Evolutionary conservation across 2,888 invertebrate genomes (phyloP), one percentile per base, ranked within the genome.

Genomic region (Oscheius sp.): DNA sequence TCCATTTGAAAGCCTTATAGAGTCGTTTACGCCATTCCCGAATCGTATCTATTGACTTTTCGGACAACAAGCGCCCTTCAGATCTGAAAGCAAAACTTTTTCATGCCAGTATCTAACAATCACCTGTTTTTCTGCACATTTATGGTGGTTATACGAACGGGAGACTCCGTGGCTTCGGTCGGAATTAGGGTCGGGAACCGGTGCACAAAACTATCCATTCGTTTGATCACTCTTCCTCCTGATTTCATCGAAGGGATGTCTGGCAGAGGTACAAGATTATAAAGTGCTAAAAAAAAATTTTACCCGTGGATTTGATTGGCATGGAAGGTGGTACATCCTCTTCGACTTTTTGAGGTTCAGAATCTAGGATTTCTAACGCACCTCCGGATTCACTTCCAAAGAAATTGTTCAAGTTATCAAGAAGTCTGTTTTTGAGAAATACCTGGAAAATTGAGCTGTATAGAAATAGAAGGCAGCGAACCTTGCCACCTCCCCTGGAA

Each of bases 11-110:
- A 0, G 83, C 83, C 74, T 83, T 85, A 75, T 86, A 86, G 35
- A 86, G 75, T 32, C 82, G 59, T n/a, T 79, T 79, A 37, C 86
- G 58, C 86, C 85, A 86, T 33, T 83, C 78, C 62, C 84, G 73
- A 21, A 86, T 84, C 0, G 68, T 55, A 50, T 68, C 68, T 7
- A 68, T 37, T 10, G 58, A 37, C 35, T 68, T 66, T 53, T 74
- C 74, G 21, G 68, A 73, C 10, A 63, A 37, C 62, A 74, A 59
- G 29, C 58, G 37, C 48, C 74, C 74, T 58, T 74, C 74, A 0
- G 74, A 66, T 42, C 74, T 74, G 57, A 59, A 59, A 4, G n/a
- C 33, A 32, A 50, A 33, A 10, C 9, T 55, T 21, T 21, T 29
- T 55, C 32, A 55, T 35, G 37, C 51, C 33, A 33, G 1, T 66